Conservation (phyloP, 1,140 invertebrate genomes). For the Diploscapter pachys region DNA sequence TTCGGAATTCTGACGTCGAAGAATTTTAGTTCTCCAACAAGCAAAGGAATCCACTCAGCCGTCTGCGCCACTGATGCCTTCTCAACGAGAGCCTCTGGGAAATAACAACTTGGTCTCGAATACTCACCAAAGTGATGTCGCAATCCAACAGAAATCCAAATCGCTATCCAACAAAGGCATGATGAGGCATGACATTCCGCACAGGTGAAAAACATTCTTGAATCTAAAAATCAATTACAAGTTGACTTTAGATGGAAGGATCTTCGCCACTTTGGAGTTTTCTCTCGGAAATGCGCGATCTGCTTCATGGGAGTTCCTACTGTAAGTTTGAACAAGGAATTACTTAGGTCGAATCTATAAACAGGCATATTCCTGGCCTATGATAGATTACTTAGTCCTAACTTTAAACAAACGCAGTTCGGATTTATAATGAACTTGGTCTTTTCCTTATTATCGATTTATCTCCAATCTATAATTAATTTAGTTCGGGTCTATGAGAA, state of each 20-base stretch:
- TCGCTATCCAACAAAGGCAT: constrained; percentile 4
- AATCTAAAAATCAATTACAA: background rate
- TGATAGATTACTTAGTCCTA: no score
- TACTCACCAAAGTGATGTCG: no score
- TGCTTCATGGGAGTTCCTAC: constrained; percentile 26
- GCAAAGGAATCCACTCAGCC: constrained; percentile 3
- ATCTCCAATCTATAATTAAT: no score
- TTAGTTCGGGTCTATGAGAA: no score
- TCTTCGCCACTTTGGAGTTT: constrained; percentile 13
- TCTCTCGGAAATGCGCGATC: constrained; percentile 23
- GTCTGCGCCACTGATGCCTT: constrained; percentile 1
- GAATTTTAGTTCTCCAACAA: background rate
- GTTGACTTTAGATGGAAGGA: constrained; percentile 19
- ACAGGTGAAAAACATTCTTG: constrained; percentile 5
- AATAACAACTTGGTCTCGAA: background rate
- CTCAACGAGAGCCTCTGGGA: background rate
- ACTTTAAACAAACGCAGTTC: no score
- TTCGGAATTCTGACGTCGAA: background rate
- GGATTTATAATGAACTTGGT: no score
- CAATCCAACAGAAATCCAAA: constrained; percentile 7
- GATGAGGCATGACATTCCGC: constrained; percentile 36
- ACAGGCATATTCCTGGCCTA: no score
- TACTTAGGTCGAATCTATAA: no score
- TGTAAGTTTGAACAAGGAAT: no score
- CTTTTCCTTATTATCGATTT: no score